Conservation (phyloP, 2,113 vertebrate genomes). For the Nestor notabilis region DNA sequence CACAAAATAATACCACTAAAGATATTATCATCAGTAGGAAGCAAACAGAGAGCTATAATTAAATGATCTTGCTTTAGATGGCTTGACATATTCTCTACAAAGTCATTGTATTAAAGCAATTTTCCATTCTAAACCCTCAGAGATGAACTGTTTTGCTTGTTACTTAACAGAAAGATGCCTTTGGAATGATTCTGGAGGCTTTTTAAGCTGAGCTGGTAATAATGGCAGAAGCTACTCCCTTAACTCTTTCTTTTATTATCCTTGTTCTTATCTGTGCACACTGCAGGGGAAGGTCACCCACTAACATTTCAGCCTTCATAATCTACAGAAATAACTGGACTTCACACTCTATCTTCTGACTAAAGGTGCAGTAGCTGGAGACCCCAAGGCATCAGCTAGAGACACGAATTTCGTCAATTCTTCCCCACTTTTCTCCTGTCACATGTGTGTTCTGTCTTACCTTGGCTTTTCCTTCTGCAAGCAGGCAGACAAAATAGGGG, state of each 20-base stretch:
- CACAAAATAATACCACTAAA: background rate
- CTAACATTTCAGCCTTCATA: background rate
- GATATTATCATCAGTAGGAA: background rate
- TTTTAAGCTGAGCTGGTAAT: background rate
- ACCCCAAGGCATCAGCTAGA: background rate
- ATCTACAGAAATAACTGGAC: background rate
- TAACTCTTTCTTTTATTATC: background rate
- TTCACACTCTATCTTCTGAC: background rate
- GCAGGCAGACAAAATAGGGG: background rate
- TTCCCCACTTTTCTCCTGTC: background rate
- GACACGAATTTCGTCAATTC: background rate
- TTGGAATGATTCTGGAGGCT: background rate
- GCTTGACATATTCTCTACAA: background rate
- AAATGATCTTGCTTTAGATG: background rate
- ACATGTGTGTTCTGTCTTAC: background rate
- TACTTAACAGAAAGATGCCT: background rate
- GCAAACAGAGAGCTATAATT: background rate
- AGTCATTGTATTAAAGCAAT: background rate
- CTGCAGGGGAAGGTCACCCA: background rate
- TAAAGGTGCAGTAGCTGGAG: background rate
- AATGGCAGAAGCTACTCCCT: background rate
- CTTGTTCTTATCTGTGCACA: background rate
- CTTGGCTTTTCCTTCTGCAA: rapidly evolving
- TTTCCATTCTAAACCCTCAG: background rate
- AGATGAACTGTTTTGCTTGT: background rate